Base-by-base conservation (phyloP, 2,888 invertebrate species). In the Drosophila heteroneura region DNA sequence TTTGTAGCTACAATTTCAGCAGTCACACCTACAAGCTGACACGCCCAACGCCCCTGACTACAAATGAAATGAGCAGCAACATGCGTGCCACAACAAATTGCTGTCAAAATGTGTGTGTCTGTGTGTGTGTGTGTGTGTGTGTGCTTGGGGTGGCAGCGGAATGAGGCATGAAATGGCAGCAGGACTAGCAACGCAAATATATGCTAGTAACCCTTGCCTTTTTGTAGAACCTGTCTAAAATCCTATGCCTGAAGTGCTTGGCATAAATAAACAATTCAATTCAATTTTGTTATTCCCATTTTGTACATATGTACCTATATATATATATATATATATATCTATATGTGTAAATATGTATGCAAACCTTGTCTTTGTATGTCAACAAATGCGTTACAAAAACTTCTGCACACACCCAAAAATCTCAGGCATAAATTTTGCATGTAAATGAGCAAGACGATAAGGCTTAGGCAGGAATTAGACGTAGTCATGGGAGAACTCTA, bases 231-330 rank as follows among this genome's bases (percentile, higher is more conserved):
- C 63, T 70, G 67, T 64, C 61, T 65, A 53, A 77, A 82, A 82
- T 82, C 83, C 83, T 81, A 83, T 77, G n/a, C 26, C 68, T 56
- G 60, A 79, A 82, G 78, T 80, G 81, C 70, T 81, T 79, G 87
- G 85, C 91, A 90, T 90, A 90, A 89, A 89, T 89, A 89, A 89
- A 90, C 89, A 89, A 87, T 89, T 85, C 89, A 84, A 89, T 89
- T 89, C 89, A 85, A 87, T 81, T 87, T 60, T 47, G 57, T 70
- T 79, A 63, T 53, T 47, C 44, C 47, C 52, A 37, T 62, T 64
- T 63, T 59, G 62, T 60, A 54, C 49, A 26, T 22, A 47, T 47
- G 14, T 47, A 22, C 41, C 12, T 44, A 44, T 58, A 30, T 33
- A 41, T 64, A 22, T 26, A 30, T 33, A 41, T 64, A 22, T 26